phyloP scores from a whole-genome alignment of 2,888 invertebrate species.

The Oscheius myriophilus region DNA sequence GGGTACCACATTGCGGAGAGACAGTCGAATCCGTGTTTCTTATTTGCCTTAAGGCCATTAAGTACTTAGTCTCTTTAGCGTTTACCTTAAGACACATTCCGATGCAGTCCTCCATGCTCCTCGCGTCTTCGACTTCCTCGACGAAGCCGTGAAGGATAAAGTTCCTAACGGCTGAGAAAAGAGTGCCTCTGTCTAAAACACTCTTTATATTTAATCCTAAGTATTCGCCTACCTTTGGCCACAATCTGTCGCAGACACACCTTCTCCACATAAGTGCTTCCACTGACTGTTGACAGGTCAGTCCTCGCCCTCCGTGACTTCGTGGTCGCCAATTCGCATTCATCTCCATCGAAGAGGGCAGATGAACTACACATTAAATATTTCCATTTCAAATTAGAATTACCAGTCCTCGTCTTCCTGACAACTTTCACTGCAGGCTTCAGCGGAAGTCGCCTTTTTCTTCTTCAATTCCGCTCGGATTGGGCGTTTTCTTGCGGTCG shows the following conservation, averaged over 20 bases:
- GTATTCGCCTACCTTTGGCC: conserved; percentile 9
- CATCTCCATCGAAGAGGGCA: conserved; percentile 7
- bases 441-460: neutral
- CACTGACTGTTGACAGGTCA: neutral
- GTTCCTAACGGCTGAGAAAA: conserved; percentile 16
- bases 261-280: conserved; percentile 16
- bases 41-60: neutral
- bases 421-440: conserved; percentile 14
- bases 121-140: conserved; percentile 22
- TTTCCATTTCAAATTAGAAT: neutral
- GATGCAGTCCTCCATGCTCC: conserved; percentile 22
- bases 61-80: neutral
- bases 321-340: conserved; percentile 20
- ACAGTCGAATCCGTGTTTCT: conserved; percentile 19
- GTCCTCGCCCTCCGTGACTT: neutral
- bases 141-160: conserved; percentile 14
- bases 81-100: conserved; percentile 14
- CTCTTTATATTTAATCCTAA: neutral
- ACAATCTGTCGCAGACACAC: conserved; percentile 13
- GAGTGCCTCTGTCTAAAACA: conserved; percentile 1
- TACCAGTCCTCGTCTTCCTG: conserved; percentile 23
- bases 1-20: conserved; percentile 19
- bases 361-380: conserved; percentile 16
- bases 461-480: conserved; percentile 4
- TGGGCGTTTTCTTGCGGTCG: conserved; percentile 13